Percentiles rank a stretch among this genome's conserved stretches.
phyloP scores from a whole-genome alignment of 1,140 invertebrate genomes.

The Penaeus japonicus region DNA sequence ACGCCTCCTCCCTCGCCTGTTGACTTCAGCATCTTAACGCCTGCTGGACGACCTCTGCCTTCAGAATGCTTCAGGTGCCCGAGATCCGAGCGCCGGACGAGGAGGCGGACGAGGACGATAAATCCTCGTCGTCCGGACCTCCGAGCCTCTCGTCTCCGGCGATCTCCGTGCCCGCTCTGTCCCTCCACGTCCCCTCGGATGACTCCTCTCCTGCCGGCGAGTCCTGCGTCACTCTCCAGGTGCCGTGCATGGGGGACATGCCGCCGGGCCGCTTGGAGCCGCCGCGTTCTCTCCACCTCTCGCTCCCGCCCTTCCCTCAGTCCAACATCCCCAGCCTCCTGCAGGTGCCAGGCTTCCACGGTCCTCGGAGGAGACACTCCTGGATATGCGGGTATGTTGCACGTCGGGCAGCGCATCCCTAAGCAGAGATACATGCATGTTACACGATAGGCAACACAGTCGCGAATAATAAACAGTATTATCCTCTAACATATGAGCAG shows the following conservation, averaged over 20 bases:
- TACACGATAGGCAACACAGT: too few relatives aligned
- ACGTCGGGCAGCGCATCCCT: too few relatives aligned
- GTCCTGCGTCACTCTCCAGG: slow-evolving; percentile 31
- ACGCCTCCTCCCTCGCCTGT: neutral
- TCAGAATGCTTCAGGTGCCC: slow-evolving; percentile 35
- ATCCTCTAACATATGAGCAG: too few relatives aligned
- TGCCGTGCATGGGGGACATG: slow-evolving; percentile 17
- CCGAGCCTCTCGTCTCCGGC: neutral
- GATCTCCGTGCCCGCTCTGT: slow-evolving; percentile 18
- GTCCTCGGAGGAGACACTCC: slow-evolving; percentile 20
- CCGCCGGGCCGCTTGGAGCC: slow-evolving; percentile 17
- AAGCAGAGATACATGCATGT: too few relatives aligned
- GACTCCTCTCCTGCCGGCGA: neutral
- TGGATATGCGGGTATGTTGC: slow-evolving; percentile 41
- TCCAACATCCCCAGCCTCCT: neutral
- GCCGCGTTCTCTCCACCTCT: slow-evolving; percentile 33
- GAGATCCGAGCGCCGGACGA: slow-evolving; percentile 39
- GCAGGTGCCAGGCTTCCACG: slow-evolving; percentile 21
- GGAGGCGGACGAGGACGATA: slow-evolving; percentile 24
- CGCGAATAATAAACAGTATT: too few relatives aligned
- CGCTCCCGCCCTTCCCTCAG: slow-evolving; percentile 44
- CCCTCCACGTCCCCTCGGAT: slow-evolving; percentile 15
- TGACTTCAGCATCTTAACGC: neutral
- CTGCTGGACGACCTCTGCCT: neutral
- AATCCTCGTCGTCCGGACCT: neutral